phyloP scores from a whole-genome alignment of 2,113 vertebrate genomes.

The Ariopsis seemanni region DNA sequence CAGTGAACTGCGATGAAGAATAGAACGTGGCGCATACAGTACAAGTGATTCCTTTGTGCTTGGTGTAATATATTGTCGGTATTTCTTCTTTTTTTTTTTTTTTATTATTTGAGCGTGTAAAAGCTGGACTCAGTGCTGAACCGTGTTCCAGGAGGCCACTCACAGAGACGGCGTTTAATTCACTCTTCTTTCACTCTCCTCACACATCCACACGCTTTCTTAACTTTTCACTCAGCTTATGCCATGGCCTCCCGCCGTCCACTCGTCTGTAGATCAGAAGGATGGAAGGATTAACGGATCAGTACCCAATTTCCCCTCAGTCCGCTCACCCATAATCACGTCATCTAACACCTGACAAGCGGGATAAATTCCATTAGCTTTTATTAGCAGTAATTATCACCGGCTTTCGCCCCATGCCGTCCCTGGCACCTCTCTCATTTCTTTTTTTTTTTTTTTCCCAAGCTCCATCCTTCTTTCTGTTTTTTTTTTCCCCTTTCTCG shows the following conservation, averaged over 20 bases:
- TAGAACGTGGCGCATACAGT: neutral
- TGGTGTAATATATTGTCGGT: neutral
- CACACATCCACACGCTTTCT: conserved; percentile 21
- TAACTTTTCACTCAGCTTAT: conserved; percentile 37
- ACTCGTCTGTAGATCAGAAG: conserved; percentile 44
- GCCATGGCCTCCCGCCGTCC: conserved; percentile 21
- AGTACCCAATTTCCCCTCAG: conserved; percentile 73
- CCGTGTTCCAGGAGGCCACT: neutral
- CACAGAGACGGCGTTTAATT: conserved; percentile 21
- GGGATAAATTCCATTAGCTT: conserved; percentile 77
- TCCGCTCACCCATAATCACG: conserved; percentile 72
- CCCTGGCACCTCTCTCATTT: conserved; percentile 54
- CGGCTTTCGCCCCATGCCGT: conserved; percentile 64
- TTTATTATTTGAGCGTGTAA: neutral
- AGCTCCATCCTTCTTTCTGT: conserved; percentile 8
- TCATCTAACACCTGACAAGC: conserved; percentile 75
- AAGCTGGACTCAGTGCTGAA: neutral
- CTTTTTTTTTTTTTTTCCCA: conserved; percentile 13
- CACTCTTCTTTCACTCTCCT: conserved; percentile 12
- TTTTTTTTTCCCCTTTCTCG: conserved; percentile 25
- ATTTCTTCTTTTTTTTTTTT: too few species aligned
- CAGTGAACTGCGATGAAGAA: neutral
- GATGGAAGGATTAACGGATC: conserved; percentile 74
- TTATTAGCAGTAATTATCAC: conserved; percentile 79
- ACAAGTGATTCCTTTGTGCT: neutral